Percentiles rank a stretch among this genome's conserved stretches.
Conservation (phyloP, 2,113 vertebrate genomes). For the Spilogale gracilis region DNA sequence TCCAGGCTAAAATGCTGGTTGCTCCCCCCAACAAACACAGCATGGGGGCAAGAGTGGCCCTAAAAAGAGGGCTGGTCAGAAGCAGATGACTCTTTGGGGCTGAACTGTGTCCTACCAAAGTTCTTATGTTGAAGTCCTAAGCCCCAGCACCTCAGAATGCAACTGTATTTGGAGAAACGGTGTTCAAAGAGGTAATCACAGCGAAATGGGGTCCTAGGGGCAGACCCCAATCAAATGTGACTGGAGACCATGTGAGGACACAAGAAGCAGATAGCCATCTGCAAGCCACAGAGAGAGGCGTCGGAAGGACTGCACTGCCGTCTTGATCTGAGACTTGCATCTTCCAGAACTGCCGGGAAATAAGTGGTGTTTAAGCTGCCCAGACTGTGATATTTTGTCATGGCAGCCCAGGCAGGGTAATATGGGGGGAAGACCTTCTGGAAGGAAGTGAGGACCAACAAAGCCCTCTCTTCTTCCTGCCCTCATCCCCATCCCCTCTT, state of each 20-base stretch:
- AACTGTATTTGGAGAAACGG: background rate
- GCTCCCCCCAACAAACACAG: background rate
- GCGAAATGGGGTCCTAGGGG: background rate
- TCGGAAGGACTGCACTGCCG: background rate
- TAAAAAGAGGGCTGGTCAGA: background rate
- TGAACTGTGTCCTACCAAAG: too few species aligned
- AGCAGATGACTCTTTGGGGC: background rate
- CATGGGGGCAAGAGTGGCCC: background rate
- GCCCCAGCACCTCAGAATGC: background rate
- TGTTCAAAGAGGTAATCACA: background rate
- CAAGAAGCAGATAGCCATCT: fast-evolving
- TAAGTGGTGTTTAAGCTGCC: too few species aligned
- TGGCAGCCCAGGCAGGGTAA: background rate
- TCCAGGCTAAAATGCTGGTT: background rate
- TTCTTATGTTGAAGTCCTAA: background rate
- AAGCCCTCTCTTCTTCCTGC: background rate
- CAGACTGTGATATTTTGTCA: fast-evolving
- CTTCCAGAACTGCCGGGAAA: background rate
- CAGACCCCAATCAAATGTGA: too few species aligned
- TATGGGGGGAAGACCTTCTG: background rate
- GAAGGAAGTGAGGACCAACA: background rate
- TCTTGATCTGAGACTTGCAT: background rate
- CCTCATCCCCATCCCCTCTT: too few species aligned
- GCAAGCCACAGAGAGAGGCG: background rate
- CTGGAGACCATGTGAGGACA: too few species aligned